These are phyloP conservation scores for Urophycis tenuis DNA, from an alignment of 2,797 vertebrate genomes.

Conservation along the genomic window DNA sequence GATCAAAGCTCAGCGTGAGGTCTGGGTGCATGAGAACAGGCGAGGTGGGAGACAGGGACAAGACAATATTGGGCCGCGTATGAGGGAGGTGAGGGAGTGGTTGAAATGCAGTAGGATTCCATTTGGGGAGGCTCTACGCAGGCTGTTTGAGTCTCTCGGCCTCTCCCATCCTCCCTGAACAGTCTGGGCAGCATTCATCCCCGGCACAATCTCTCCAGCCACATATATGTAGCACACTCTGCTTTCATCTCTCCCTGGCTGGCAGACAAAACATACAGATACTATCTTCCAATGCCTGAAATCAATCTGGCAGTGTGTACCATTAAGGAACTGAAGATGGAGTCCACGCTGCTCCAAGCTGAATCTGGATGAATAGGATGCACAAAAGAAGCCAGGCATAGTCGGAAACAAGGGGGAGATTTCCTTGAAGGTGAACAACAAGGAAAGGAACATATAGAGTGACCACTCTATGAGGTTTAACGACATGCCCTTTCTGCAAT, in stretches of 20 bases:
- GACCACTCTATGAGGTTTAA: not conserved
- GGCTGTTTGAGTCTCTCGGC: slow-evolving; percentile 29
- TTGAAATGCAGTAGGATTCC: slow-evolving; percentile 18
- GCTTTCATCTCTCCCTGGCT: slow-evolving; percentile 45
- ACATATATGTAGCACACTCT: slow-evolving; percentile 38
- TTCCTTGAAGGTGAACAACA: slow-evolving; percentile 23
- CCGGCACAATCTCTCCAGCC: slow-evolving; percentile 55
- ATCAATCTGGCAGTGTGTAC: slow-evolving; percentile 59
- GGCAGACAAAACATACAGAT: slow-evolving; percentile 58
- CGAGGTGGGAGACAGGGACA: not conserved
- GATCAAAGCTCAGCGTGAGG: not conserved
- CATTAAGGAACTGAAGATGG: slow-evolving; percentile 58
- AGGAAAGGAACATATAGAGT: not conserved
- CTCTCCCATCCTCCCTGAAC: slow-evolving; percentile 37
- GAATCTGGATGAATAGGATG: not conserved
- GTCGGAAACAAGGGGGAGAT: not conserved
- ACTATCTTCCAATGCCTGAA: slow-evolving; percentile 59
- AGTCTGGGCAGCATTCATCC: slow-evolving; percentile 61
- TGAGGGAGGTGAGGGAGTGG: not conserved
- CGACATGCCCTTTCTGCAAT: not conserved
- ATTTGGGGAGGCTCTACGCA: slow-evolving; percentile 41
- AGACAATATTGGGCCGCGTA: not conserved
- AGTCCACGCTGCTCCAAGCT: slow-evolving; percentile 14
- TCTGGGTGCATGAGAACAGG: not conserved
- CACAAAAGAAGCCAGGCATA: not conserved